These are phyloP conservation scores for Chaitophorus viminalis DNA, from an alignment of 2,888 invertebrate genomes.

Conservation along the genomic window DNA sequence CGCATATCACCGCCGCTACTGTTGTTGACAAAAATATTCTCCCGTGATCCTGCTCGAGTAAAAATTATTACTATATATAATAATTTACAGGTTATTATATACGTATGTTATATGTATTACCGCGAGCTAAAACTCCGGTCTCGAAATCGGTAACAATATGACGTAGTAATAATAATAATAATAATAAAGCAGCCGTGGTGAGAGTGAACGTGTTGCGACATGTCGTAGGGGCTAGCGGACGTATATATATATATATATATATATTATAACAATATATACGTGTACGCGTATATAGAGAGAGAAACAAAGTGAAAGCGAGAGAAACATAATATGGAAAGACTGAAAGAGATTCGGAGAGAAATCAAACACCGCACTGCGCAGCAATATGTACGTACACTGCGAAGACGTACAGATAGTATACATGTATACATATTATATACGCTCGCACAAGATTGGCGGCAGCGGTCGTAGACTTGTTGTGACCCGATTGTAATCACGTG, in stretches of 20 bases:
- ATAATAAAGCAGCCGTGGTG: too few species aligned
- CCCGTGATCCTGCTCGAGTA: not conserved
- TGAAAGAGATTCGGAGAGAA: not conserved
- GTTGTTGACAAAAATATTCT: not conserved
- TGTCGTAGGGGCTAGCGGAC: not conserved
- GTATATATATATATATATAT: too few species aligned
- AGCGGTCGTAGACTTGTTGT: conserved; percentile 33
- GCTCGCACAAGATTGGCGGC: conserved; percentile 8
- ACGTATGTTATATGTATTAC: not conserved
- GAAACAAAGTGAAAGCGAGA: not conserved
- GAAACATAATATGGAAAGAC: not conserved
- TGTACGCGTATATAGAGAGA: not conserved
- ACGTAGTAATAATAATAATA: not conserved
- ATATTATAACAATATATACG: not conserved
- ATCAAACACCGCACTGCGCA: not conserved
- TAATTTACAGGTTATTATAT: too few species aligned
- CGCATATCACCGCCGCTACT: too few species aligned
- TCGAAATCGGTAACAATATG: not conserved
- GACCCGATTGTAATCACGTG: conserved; percentile 59
- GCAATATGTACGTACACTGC: not conserved
- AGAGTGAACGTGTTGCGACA: not conserved
- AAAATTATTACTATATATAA: too few species aligned
- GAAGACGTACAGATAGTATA: not conserved
- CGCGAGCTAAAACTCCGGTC: not conserved
- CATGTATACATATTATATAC: not conserved